Percentiles rank a stretch among this genome's conserved stretches.
phyloP scores from a whole-genome alignment of 2,797 vertebrate genomes.

The Acropternis orthonyx region DNA sequence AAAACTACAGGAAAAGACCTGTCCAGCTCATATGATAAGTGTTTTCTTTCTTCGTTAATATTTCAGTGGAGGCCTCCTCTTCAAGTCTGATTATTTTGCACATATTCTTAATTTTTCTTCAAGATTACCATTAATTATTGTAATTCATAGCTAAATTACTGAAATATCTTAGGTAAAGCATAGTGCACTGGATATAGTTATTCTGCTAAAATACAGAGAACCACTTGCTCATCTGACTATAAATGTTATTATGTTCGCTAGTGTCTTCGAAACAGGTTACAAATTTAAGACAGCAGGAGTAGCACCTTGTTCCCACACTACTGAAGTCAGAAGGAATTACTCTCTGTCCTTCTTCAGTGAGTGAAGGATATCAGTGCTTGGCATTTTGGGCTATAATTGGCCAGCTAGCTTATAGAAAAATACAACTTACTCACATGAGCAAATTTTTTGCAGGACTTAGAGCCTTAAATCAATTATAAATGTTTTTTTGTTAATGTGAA shows the following conservation, averaged over 20 bases:
- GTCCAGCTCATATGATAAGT: slow-evolving; percentile 23
- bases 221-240: neutral
- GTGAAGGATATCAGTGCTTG: neutral
- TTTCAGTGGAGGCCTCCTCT: neutral
- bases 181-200: neutral
- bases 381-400: neutral
- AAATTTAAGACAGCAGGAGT: neutral
- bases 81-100: neutral
- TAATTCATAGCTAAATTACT: neutral
- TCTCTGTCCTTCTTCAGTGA: neutral
- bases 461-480: slow-evolving; percentile 12
- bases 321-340: neutral
- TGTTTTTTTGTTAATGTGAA: neutral
- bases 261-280: neutral
- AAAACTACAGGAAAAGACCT: slow-evolving; percentile 55
- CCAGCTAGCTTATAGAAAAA: neutral
- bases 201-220: neutral
- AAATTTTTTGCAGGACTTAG: neutral
- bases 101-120: neutral
- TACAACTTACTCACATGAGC: neutral
- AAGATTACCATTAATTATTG: neutral
- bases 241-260: neutral
- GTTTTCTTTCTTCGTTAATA: neutral
- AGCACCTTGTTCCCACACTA: neutral
- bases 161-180: neutral